These are phyloP conservation scores for Argyrosomus regius DNA, from an alignment of 2,797 vertebrate genomes.

Conservation along the genomic window DNA sequence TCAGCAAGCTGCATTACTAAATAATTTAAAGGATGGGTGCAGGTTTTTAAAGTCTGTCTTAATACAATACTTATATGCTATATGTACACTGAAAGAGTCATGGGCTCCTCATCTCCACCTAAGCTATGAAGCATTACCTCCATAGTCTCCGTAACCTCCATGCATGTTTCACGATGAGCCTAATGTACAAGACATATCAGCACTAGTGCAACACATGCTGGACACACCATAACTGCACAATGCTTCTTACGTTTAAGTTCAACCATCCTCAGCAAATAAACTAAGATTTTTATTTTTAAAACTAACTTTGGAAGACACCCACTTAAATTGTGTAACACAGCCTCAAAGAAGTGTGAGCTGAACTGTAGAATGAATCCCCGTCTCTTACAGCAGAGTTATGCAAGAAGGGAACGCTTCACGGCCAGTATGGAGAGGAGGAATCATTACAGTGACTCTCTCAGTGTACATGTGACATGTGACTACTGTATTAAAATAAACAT, in stretches of 20 bases:
- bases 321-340: no score
- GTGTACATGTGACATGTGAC: not conserved
- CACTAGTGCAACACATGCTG: no score
- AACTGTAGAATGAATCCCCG: no score
- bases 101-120: not conserved
- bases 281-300: no score
- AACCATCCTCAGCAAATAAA: no score
- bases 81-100: not conserved
- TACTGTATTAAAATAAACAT: not conserved
- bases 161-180: no score
- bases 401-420: not conserved
- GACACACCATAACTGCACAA: no score
- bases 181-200: no score
- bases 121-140: not conserved
- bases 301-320: no score
- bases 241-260: no score
- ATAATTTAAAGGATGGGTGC: not conserved
- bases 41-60: not conserved
- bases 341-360: no score
- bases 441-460: not conserved
- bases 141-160: no score
- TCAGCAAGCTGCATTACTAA: not conserved
- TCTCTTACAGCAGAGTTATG: not conserved
- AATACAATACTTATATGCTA: not conserved
- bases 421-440: slow-evolving; percentile 4